Conservation (phyloP, 2,113 vertebrate genomes). For the Myocastor coypus region DNA sequence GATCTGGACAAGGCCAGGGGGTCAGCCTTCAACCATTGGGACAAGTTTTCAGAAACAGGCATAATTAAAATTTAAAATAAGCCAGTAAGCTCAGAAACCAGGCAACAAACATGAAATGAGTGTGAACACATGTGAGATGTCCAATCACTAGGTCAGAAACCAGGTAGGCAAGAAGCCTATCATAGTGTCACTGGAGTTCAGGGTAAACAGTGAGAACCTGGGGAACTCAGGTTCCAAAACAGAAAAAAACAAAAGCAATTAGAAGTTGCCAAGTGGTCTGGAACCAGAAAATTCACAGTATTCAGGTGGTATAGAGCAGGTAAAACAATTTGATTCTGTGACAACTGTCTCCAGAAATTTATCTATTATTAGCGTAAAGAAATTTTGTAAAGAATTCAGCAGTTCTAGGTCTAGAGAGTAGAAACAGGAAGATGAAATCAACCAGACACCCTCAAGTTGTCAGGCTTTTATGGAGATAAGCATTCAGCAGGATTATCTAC, state of each 20-base stretch:
- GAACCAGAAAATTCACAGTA: constrained; percentile 12
- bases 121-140: constrained; percentile 67
- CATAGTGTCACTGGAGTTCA: constrained; percentile 8
- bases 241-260: not conserved
- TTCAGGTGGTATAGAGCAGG: not conserved
- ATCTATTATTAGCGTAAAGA: not conserved
- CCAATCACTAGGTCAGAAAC: constrained; percentile 46
- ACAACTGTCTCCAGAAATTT: not conserved
- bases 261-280: not conserved
- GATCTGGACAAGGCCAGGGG: not conserved
- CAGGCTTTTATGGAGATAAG: constrained; percentile 34
- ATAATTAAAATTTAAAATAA: constrained; percentile 60
- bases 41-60: constrained; percentile 27
- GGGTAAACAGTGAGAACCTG: not conserved
- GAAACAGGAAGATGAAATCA: constrained; percentile 28
- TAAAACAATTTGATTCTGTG: constrained; percentile 22
- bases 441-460: not conserved
- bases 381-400: not conserved
- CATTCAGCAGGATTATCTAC: constrained; percentile 17
- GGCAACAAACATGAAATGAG: constrained; percentile 56
- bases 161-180: constrained; percentile 15
- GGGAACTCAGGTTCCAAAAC: not conserved
- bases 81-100: constrained; percentile 27
- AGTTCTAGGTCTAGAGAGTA: constrained; percentile 4
- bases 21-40: not conserved